Evolutionary conservation across 2,113 vertebrate species (phyloP).

Genomic region (Psophia crepitans): DNA sequence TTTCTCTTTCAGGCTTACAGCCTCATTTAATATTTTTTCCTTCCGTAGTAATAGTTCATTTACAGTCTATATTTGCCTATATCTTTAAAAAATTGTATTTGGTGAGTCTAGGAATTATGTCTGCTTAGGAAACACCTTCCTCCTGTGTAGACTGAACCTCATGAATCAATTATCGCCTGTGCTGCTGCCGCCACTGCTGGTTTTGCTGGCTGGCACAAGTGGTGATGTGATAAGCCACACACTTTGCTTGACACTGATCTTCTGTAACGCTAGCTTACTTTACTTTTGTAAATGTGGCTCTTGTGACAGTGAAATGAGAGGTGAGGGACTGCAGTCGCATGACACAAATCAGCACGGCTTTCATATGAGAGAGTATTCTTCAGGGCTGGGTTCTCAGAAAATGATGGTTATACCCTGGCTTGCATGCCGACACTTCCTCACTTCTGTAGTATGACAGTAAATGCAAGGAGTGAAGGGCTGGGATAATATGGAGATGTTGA

Average conservation of each 20-base stretch:
- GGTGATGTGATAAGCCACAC: background rate
- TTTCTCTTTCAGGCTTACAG: conserved; percentile 29
- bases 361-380: background rate
- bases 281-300: background rate
- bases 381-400: background rate
- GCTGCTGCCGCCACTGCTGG: background rate
- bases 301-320: background rate
- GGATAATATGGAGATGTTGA: background rate
- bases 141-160: background rate
- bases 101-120: background rate
- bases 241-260: background rate
- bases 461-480: background rate
- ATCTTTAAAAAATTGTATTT: background rate
- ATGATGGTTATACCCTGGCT: background rate
- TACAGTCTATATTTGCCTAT: background rate
- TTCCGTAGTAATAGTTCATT: background rate
- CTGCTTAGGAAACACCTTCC: background rate
- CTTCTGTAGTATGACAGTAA: background rate
- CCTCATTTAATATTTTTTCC: conserved; percentile 35
- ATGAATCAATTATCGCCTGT: background rate
- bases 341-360: background rate
- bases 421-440: background rate
- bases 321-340: background rate
- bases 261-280: background rate
- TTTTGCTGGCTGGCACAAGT: background rate